phyloP scores from a whole-genome alignment of 53 echinoderm and acorn worm genomes.

The Apostichopus leukothele region DNA sequence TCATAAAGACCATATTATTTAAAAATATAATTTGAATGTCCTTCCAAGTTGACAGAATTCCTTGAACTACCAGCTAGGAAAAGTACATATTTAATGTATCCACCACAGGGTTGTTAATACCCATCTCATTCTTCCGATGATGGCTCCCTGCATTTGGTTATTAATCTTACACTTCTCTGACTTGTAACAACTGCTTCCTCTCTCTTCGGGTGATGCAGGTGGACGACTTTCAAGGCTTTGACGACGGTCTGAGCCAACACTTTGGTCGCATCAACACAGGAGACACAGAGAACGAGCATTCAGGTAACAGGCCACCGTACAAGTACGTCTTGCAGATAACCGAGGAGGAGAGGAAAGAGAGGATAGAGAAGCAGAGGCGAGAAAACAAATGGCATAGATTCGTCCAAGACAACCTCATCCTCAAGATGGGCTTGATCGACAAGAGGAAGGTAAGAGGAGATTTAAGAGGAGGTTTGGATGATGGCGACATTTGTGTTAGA shows the following conservation, averaged over 20 bases:
- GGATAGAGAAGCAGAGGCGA: conserved; percentile 72
- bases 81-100: too few species aligned
- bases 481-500: too few species aligned
- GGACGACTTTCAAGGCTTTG: conserved; percentile 67
- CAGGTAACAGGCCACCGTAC: conserved; percentile 48
- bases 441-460: conserved; percentile 80
- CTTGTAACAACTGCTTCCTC: too few species aligned
- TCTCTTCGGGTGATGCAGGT: neutral
- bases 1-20: too few species aligned
- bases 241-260: conserved; percentile 80
- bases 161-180: too few species aligned
- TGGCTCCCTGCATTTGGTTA: too few species aligned
- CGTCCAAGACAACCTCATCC: conserved; percentile 89
- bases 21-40: too few species aligned
- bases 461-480: conserved; percentile 28
- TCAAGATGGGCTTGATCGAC: conserved; percentile 92
- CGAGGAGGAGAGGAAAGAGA: conserved; percentile 61
- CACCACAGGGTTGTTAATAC: too few species aligned
- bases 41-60: too few species aligned
- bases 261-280: conserved; percentile 66
- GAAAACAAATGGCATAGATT: conserved; percentile 95
- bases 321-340: conserved; percentile 78
- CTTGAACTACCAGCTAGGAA: too few species aligned
- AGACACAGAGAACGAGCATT: conserved; percentile 56
- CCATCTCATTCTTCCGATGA: too few species aligned